These are phyloP conservation scores for Chamaetylas fuelleborni DNA, from an alignment of 2,113 vertebrate species.

Conservation along the genomic window DNA sequence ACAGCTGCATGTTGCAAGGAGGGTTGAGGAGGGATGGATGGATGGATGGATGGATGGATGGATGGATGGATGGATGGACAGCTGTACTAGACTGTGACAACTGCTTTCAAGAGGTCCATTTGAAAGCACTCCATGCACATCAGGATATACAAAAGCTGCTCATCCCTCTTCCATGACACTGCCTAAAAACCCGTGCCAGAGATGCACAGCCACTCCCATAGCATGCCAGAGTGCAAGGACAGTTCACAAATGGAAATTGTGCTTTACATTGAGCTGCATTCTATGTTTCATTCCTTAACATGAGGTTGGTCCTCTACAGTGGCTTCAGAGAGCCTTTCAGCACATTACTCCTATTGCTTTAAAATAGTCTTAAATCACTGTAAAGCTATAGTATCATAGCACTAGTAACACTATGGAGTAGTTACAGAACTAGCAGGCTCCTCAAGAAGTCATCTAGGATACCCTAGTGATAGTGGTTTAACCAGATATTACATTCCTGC, in stretches of 20 bases:
- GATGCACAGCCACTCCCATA: background rate
- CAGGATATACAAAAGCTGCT: background rate
- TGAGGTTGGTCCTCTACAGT: background rate
- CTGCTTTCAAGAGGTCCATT: background rate
- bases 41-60: too few species aligned
- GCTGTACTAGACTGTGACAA: background rate
- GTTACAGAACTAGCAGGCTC: background rate
- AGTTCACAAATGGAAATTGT: background rate
- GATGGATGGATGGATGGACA: background rate
- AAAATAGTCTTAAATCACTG: background rate
- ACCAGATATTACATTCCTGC: background rate
- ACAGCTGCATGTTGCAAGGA: fast-evolving
- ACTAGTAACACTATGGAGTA: background rate
- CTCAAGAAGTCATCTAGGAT: background rate
- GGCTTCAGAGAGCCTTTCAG: background rate
- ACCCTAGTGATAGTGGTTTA: background rate
- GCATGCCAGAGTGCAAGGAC: background rate
- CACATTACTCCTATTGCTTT: background rate
- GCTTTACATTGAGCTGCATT: background rate
- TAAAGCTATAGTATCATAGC: background rate
- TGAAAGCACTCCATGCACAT: background rate
- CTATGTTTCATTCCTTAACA: background rate
- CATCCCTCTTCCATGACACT: background rate
- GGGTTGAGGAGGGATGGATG: background rate
- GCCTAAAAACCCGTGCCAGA: fast-evolving